These are phyloP conservation scores for Drosophila sp. DNA, from an alignment of 1,140 invertebrate genomes.

Conservation along the genomic window DNA sequence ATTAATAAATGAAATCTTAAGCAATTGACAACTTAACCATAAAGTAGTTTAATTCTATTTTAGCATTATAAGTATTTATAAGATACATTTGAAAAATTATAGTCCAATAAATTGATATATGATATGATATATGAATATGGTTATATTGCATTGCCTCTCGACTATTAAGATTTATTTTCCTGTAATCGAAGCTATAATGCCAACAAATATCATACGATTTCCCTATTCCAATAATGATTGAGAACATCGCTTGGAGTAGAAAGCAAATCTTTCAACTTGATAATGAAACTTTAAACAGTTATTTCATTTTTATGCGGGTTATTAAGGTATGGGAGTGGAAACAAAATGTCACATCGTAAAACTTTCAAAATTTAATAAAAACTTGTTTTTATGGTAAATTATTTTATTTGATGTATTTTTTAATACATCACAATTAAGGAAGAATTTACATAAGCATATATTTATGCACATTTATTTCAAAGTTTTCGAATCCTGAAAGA, in stretches of 20 bases:
- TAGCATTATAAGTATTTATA: too few species aligned
- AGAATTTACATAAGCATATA: not conserved
- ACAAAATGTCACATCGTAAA: conserved; percentile 17
- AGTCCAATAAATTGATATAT: too few species aligned
- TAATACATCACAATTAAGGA: not conserved
- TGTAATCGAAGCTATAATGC: not conserved
- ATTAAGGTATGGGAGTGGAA: conserved; percentile 8
- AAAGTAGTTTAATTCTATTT: too few species aligned
- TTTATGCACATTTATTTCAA: not conserved
- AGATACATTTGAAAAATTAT: too few species aligned
- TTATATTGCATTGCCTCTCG: too few species aligned
- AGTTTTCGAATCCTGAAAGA: not conserved
- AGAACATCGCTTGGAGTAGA: not conserved
- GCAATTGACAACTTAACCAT: too few species aligned
- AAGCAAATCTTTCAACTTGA: not conserved
- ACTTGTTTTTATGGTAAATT: conserved; percentile 13
- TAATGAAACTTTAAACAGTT: conserved; percentile 2
- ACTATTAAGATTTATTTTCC: too few species aligned
- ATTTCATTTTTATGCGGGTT: conserved; percentile 11
- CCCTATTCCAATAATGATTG: not conserved
- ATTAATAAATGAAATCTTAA: too few species aligned
- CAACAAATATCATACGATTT: too few species aligned
- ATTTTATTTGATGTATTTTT: conserved; percentile 1
- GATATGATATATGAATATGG: too few species aligned
- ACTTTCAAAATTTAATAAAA: conserved; percentile 1